These are phyloP conservation scores for Pitangus sulphuratus DNA, from an alignment of 2,797 vertebrate genomes.

Conservation along the genomic window DNA sequence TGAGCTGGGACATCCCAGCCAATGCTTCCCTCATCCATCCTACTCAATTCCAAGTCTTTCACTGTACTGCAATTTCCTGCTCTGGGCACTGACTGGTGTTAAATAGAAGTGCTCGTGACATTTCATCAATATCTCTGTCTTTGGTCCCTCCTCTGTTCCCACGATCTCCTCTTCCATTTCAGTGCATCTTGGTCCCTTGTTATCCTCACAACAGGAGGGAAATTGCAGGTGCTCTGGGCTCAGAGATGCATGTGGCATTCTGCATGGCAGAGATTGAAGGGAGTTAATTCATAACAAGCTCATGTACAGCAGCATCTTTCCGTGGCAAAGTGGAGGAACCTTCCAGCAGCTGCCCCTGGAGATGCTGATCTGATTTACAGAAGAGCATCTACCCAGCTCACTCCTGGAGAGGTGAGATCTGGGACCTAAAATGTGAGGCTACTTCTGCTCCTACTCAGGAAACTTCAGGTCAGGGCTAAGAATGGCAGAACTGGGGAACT, in stretches of 20 bases:
- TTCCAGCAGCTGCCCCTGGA: background rate
- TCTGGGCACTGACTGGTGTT: background rate
- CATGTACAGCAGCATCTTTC: background rate
- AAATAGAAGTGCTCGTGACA: fast-evolving
- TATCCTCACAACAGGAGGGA: background rate
- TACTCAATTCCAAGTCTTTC: background rate
- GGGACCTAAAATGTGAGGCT: background rate
- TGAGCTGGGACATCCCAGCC: background rate
- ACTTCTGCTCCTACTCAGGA: background rate
- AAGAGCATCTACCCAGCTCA: background rate
- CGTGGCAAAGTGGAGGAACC: background rate
- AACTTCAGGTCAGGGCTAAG: background rate
- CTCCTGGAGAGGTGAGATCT: background rate
- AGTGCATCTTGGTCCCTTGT: background rate
- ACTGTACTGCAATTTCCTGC: background rate
- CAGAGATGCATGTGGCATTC: background rate
- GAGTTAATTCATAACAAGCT: background rate
- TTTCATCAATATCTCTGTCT: background rate
- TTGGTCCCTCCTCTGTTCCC: background rate
- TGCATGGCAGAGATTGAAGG: background rate
- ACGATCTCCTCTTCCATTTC: background rate
- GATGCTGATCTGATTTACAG: background rate
- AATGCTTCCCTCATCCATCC: background rate
- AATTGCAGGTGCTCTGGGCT: background rate
- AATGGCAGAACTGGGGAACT: background rate